phyloP scores from a whole-genome alignment of 2,888 invertebrate genomes.

The Cryptophagus acutangulus region DNA sequence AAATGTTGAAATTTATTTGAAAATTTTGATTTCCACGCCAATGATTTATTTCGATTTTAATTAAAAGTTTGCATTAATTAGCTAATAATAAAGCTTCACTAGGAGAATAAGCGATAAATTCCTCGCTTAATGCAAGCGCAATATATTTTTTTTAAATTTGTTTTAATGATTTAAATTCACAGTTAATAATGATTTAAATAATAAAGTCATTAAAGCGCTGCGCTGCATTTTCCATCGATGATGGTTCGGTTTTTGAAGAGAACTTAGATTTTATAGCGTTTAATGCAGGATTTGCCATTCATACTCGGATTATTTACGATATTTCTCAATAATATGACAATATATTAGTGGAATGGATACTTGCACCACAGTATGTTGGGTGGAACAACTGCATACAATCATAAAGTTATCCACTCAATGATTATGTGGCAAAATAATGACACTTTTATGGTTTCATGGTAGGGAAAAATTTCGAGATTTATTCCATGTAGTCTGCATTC shows the following conservation, averaged over 20 bases:
- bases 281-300: constrained; percentile 20
- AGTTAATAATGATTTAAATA: constrained; percentile 3
- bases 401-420: constrained; percentile 24
- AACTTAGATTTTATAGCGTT: not conserved
- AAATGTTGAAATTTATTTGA: too few relatives aligned
- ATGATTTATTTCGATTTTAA: too few relatives aligned
- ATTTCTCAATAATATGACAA: constrained; percentile 22
- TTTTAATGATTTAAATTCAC: too few relatives aligned
- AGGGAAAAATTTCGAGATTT: too few relatives aligned
- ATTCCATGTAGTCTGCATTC: constrained; percentile 15
- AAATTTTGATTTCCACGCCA: too few relatives aligned
- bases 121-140: too few relatives aligned
- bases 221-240: not conserved
- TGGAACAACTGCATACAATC: constrained; percentile 11
- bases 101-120: too few relatives aligned
- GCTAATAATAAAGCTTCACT: too few relatives aligned
- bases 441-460: constrained; percentile 22
- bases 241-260: not conserved
- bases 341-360: constrained; percentile 21
- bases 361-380: constrained; percentile 21
- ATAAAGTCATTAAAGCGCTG: constrained; percentile 4
- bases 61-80: too few relatives aligned
- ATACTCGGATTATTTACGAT: constrained; percentile 19
- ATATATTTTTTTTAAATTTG: too few relatives aligned
- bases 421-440: constrained; percentile 25